Evolutionary conservation across 2,797 vertebrate species (phyloP), one percentile per base, ranked within the genome.

Genomic region (Pipistrellus pipistrellus): DNA sequence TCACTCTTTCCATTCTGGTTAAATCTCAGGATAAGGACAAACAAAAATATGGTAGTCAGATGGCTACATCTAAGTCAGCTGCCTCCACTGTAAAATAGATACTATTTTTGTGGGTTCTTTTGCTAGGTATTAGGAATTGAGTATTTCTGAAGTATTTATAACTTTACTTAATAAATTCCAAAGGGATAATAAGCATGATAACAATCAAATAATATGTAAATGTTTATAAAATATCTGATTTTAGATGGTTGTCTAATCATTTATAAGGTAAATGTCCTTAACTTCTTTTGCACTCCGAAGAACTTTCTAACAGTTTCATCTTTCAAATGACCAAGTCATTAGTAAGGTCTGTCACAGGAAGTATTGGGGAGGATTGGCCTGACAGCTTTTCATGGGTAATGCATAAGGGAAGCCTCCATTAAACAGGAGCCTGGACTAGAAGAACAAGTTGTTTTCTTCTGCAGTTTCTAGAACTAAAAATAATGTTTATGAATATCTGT

Each of bases 161-260:
- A 75, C 14, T 84, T 44, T 38, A 78, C 30, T 84, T 73, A 1
- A 1, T 62, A 93, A 94, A 96, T 85, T 93, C 7, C 32, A 86
- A 78, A 66, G n/a, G 73, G 35, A 44, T 53, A 66, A 83, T 82
- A 78, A 76, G 66, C 14, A 57, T 46, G 62, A 27, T 48, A 93
- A 91, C 83, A 76, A 46, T 81, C 7, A 46, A 75, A n/a, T 15
- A 55, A n/a, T 41, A 32, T 75, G 51, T 27, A 53, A 32, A 21
- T 30, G 7, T 62, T 15, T 75, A 59, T 84, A 71, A 91, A 25
- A 41, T 12, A 23, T 62, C 38, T 91, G 72, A 64, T 41, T 90
- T 92, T 87, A 72, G 35, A 59, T 78, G 27, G 3, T 59, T 85
- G 44, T 23, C 27, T 82, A 53, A n/a, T 20, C 69, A n/a, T 72